Evolutionary conservation across 2,888 invertebrate species (phyloP), one percentile per base, ranked within the genome.

Genomic region (Candidula unifasciata): DNA sequence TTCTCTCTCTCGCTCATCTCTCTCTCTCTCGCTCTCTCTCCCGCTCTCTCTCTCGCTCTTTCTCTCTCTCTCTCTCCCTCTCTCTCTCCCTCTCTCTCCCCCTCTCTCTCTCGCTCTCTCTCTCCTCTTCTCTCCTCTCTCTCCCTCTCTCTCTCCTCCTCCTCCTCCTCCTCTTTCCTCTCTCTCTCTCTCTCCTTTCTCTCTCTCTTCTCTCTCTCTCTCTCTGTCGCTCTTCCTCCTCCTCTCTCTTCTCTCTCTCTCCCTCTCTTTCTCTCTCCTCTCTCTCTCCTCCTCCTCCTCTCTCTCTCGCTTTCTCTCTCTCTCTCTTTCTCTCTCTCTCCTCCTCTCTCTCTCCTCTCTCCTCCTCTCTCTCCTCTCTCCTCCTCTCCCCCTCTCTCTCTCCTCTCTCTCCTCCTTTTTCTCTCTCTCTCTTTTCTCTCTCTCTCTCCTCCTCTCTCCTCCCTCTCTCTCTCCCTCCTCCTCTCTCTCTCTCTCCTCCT

Each of bases 81-180:
- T 18, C 10, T 54, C 13, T 18, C 10, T 18, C 57, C 18, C 10
- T 68, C 10, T 8, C n/a, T 30, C n/a, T n/a, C n/a, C n/a, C n/a
- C n/a, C n/a, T n/a, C n/a, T n/a, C n/a, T n/a, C n/a, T n/a, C n/a
- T n/a, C n/a, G n/a, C n/a, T n/a, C n/a, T n/a, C n/a, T n/a, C n/a
- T n/a, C n/a, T n/a, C n/a, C n/a, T n/a, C n/a, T 68, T 68, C n/a
- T 68, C n/a, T n/a, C 10, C 68, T 68, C 68, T 68, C 68, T 68
- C 30, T 68, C 68, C n/a, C 68, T 68, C 68, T 68, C 68, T 68
- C 30, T 68, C 68, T 68, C 30, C 24, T n/a, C n/a, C 68, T 68
- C 68, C n/a, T n/a, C n/a, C 30, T 30, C 68, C n/a, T 8, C 8
- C 10, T 8, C 68, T 16, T 24, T 30, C 68, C 30, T 10, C n/a